These are phyloP conservation scores for Drosophila tripunctata DNA, from an alignment of 2,888 invertebrate genomes.

Conservation along the genomic window DNA sequence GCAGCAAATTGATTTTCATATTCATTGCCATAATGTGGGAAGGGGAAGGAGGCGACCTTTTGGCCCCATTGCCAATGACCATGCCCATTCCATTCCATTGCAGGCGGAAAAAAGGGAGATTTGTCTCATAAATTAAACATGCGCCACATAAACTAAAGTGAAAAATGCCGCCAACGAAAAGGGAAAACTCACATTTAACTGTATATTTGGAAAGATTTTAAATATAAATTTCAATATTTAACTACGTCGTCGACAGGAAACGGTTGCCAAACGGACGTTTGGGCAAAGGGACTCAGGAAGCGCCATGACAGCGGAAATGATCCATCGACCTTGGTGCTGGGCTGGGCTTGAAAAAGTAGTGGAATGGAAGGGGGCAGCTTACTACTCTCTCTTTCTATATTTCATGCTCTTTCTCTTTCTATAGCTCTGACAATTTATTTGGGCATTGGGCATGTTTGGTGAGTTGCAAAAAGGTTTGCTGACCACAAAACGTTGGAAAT, in stretches of 20 bases:
- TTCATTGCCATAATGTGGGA: constrained; percentile 59
- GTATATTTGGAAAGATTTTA: constrained; percentile 75
- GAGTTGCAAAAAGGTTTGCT: constrained; percentile 57
- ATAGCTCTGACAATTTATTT: constrained; percentile 49
- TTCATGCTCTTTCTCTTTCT: too few species aligned
- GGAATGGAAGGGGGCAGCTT: background rate
- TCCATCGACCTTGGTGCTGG: constrained; percentile 70
- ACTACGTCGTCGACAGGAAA: constrained; percentile 77
- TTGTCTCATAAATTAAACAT: constrained; percentile 74
- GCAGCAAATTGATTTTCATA: constrained; percentile 69
- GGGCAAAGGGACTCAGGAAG: constrained; percentile 52
- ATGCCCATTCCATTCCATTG: background rate
- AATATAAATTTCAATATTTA: constrained; percentile 79
- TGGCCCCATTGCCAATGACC: too few species aligned
- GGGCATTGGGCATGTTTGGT: constrained; percentile 32
- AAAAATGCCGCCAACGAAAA: constrained; percentile 42
- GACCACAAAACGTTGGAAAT: constrained; percentile 76
- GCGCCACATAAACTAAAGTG: constrained; percentile 72
- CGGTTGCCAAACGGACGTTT: constrained; percentile 61
- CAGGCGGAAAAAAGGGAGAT: background rate
- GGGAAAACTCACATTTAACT: constrained; percentile 61
- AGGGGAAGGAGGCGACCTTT: constrained; percentile 8
- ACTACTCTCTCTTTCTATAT: too few species aligned
- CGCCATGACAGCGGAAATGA: constrained; percentile 77
- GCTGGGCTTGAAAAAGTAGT: background rate